phyloP scores from a whole-genome alignment of 2,888 invertebrate genomes.

The Scotopteryx bipunctaria region DNA sequence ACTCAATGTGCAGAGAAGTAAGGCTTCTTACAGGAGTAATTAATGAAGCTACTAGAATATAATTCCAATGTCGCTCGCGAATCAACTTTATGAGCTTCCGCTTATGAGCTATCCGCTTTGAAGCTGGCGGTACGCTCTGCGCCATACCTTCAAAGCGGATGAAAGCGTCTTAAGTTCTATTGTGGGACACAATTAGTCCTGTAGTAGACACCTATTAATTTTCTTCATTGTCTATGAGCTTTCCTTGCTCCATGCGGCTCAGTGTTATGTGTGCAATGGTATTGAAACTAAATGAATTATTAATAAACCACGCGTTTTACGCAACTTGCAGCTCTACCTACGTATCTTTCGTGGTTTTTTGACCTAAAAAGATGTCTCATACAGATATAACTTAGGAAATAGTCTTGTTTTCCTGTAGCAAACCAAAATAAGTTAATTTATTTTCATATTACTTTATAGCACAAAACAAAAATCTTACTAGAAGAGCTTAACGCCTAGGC shows the following conservation, averaged over 20 bases:
- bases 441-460: too few relatives aligned
- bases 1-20: not conserved
- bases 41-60: slow-evolving; percentile 13
- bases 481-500: too few relatives aligned
- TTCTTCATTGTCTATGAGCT: slow-evolving; percentile 61
- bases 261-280: slow-evolving; percentile 13
- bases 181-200: slow-evolving; percentile 70
- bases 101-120: too few relatives aligned
- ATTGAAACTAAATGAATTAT: slow-evolving; percentile 16
- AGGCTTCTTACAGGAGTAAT: slow-evolving; percentile 1
- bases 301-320: not conserved
- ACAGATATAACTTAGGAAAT: too few relatives aligned
- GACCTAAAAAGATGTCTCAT: not conserved
- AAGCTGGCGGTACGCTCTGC: too few relatives aligned
- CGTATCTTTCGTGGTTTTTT: not conserved
- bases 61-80: slow-evolving; percentile 13
- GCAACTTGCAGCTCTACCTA: not conserved
- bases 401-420: too few relatives aligned
- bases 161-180: slow-evolving; percentile 42
- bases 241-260: slow-evolving; percentile 11
- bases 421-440: too few relatives aligned
- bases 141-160: slow-evolving; percentile 10
- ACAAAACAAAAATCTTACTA: too few relatives aligned
- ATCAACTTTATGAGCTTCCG: slow-evolving; percentile 15
- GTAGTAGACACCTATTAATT: slow-evolving; percentile 76